Conservation (phyloP, 2,888 invertebrate genomes). For the Drosophila suboccidentalis region DNA sequence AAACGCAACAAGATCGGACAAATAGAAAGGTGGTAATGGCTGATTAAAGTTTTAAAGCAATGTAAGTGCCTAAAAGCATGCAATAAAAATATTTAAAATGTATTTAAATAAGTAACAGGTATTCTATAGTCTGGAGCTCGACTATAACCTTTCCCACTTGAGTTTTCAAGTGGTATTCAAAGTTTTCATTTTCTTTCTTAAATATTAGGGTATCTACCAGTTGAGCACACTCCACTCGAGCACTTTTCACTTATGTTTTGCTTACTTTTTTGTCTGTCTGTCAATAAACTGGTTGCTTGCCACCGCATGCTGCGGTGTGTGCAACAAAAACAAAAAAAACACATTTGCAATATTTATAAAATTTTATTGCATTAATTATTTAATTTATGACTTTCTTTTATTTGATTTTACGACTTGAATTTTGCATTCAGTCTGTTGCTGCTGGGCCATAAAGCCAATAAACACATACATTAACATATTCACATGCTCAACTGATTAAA, state of each 20-base stretch:
- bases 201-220: conserved; percentile 3
- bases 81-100: too few species aligned
- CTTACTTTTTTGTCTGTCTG: conserved; percentile 32
- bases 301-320: conserved; percentile 55
- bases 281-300: conserved; percentile 66
- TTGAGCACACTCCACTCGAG: background rate
- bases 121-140: too few species aligned
- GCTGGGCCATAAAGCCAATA: conserved; percentile 37
- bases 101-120: too few species aligned
- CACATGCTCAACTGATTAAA: background rate
- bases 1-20: too few species aligned
- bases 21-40: background rate
- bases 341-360: conserved; percentile 75
- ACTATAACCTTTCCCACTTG: too few species aligned
- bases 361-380: conserved; percentile 77
- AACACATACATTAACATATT: conserved; percentile 13
- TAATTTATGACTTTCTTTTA: conserved; percentile 76
- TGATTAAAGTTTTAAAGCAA: too few species aligned
- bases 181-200: background rate
- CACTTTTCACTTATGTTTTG: conserved; percentile 5
- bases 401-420: conserved; percentile 60
- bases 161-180: background rate
- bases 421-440: conserved; percentile 43
- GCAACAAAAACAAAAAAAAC: conserved; percentile 50
- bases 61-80: too few species aligned